Evolutionary conservation across 2,888 invertebrate genomes (phyloP), one percentile per base, ranked within the genome.

Genomic region (Drosophila prostipennis): DNA sequence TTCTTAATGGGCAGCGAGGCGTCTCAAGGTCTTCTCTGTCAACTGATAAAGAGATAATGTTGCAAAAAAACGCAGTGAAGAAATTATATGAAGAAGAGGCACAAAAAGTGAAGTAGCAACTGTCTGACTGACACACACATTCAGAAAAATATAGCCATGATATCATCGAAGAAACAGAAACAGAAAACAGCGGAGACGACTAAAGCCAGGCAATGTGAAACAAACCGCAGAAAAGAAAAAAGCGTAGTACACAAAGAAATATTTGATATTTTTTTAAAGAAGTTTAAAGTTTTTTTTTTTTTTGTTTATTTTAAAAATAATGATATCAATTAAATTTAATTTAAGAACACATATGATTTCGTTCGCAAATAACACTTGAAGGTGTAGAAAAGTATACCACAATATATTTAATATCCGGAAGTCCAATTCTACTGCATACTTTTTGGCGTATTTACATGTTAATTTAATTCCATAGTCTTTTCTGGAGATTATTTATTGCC

Each of bases 31-130:
- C 87, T 73, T 68, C 57, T 43, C 74, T 77, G 82, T 79, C 85
- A 75, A 84, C 79, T 84, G 87, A 87, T 82, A 82, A 82, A 79
- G 60, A 84, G 82, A 81, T 82, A 87, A 82, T 80, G 68, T 70
- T 59, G 63, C 67, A 61, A 56, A 51, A 51, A 53, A 42, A 36
- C 32, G 43, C 64, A 53, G 32, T 8, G 57, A 49, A 70, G 46
- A 70, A 49, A 54, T 42, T 36, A 67, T 45, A 53, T 34, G 54
- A 56, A 57, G 26, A 54, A 45, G 51, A 42, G 43, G 51, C 43
- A 11, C 16, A 37, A 48, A 74, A 48, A 65, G 68, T 59, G 53
- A 68, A 72, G 68, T 69, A 53, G 69, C 74, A 63, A 69, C 70
- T 57, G 70, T 72, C 83, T 76, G 86, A 67, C 77, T 77, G 72